Conservation (phyloP, 2,888 invertebrate genomes). For the Athrips mouffetella region DNA sequence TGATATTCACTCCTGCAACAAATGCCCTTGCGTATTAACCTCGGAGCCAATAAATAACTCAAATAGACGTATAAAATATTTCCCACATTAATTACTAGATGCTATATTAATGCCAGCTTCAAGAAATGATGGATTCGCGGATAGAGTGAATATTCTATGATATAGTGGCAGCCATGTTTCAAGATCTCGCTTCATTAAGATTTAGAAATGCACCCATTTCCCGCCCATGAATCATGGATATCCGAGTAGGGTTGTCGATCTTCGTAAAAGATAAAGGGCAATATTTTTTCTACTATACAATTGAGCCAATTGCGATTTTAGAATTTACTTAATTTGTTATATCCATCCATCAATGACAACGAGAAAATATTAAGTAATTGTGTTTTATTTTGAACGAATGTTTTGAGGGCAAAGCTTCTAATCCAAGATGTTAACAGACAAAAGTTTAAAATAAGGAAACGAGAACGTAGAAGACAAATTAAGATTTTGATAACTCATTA, state of each 20-base stretch:
- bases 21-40: slow-evolving; percentile 22
- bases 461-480: no score
- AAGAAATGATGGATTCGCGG: slow-evolving; percentile 34
- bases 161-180: slow-evolving; percentile 33
- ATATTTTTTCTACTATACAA: no score
- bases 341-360: no score
- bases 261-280: neutral
- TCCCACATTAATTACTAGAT: slow-evolving; percentile 33
- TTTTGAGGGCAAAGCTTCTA: no score
- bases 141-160: slow-evolving; percentile 31
- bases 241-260: slow-evolving; percentile 16
- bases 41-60: slow-evolving; percentile 27
- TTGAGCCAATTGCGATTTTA: no score
- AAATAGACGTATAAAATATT: slow-evolving; percentile 30
- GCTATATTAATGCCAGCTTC: slow-evolving; percentile 22
- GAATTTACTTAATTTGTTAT: no score
- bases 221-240: slow-evolving; percentile 56
- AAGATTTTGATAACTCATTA: no score
- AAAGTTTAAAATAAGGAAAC: no score
- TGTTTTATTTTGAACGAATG: no score
- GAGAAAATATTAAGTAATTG: no score
- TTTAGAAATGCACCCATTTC: slow-evolving; percentile 54
- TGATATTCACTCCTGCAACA: neutral
- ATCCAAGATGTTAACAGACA: no score
- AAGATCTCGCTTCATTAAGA: slow-evolving; percentile 36